These are phyloP conservation scores for Leptocoma aspasia DNA, from an alignment of 2,113 vertebrate genomes.

Conservation along the genomic window DNA sequence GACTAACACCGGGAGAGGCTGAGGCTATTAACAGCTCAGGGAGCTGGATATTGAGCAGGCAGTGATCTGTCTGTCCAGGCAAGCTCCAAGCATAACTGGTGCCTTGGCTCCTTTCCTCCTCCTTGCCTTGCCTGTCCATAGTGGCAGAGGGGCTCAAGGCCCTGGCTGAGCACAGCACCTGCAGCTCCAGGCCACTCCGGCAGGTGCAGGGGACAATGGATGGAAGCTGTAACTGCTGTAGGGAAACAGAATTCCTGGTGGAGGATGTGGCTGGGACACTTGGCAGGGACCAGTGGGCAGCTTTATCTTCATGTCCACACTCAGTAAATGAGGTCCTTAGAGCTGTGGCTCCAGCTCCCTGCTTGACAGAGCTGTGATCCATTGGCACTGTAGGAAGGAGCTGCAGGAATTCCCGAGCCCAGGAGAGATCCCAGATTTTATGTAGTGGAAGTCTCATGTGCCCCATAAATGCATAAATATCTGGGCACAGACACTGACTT, in stretches of 20 bases:
- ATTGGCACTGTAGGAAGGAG: neutral
- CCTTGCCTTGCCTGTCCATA: neutral
- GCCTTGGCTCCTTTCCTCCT: neutral
- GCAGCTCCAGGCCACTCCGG: neutral
- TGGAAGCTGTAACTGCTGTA: neutral
- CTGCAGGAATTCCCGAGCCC: neutral
- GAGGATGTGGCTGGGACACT: neutral
- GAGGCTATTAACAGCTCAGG: neutral
- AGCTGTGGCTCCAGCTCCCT: neutral
- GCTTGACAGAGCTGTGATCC: neutral
- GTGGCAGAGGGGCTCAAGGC: neutral
- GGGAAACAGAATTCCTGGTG: neutral
- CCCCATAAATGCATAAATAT: neutral
- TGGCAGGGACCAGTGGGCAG: neutral
- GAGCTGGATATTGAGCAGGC: neutral
- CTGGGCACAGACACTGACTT: neutral
- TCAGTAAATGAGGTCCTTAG: neutral
- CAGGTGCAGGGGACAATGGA: neutral
- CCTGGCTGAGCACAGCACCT: neutral
- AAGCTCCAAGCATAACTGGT: neutral
- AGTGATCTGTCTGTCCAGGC: neutral
- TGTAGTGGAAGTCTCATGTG: neutral
- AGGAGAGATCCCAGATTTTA: neutral
- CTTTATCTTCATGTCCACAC: neutral
- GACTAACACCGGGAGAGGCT: neutral